Conservation (phyloP, 2,888 invertebrate species). For the Ametastegia equiseti region DNA sequence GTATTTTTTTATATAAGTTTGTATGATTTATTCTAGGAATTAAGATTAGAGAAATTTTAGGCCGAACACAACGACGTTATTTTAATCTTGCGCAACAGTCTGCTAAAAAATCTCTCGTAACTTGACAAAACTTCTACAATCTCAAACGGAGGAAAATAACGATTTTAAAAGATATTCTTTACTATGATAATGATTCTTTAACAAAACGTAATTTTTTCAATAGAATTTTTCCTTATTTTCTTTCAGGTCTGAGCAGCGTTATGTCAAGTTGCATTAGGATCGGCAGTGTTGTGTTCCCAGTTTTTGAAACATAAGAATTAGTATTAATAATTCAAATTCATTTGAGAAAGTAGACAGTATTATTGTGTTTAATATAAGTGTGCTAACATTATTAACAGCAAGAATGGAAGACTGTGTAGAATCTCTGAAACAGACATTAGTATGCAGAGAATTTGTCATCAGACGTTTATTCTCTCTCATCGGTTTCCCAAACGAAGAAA, state of each 20-base stretch:
- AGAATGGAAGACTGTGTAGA: constrained; percentile 77
- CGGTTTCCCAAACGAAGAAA: constrained; percentile 80
- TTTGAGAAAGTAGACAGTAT: background rate
- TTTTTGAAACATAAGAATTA: constrained; percentile 22
- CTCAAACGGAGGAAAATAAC: background rate
- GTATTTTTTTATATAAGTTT: background rate
- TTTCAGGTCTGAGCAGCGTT: constrained; percentile 64
- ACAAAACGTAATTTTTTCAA: constrained; percentile 6
- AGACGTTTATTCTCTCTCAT: constrained; percentile 77
- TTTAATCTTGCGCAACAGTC: constrained; percentile 20
- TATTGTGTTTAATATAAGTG: background rate
- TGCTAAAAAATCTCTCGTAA: constrained; percentile 20
- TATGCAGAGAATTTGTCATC: constrained; percentile 78
- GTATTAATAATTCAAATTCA: background rate
- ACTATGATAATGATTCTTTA: background rate
- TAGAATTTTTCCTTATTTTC: constrained; percentile 59
- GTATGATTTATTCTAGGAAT: background rate
- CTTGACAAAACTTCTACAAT: constrained; percentile 42
- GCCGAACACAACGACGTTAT: background rate
- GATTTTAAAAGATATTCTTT: background rate
- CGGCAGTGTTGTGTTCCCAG: constrained; percentile 44
- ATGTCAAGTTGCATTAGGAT: constrained; percentile 57
- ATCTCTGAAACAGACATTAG: constrained; percentile 66
- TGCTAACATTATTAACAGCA: background rate
- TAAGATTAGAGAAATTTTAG: background rate